A percentile compares a stretch with the other conserved stretches of the same genome.
These are phyloP conservation scores for Sycophila sp. DNA, from an alignment of 1,140 invertebrate species.

Conservation along the genomic window DNA sequence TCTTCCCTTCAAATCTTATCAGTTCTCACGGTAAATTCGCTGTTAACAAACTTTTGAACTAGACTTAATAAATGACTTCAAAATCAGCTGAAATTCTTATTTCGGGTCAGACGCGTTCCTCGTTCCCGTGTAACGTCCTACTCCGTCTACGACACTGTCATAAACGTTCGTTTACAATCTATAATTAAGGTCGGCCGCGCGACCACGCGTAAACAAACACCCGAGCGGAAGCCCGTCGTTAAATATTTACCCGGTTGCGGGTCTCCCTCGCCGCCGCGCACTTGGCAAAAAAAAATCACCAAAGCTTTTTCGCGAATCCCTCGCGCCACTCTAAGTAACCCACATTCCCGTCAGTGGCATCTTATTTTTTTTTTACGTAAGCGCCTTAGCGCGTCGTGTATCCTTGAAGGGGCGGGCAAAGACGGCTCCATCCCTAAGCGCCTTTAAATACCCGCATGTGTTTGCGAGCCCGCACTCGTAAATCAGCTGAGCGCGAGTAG, in stretches of 20 bases:
- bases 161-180: slow-evolving; percentile 18
- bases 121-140: background rate
- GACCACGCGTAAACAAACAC: slow-evolving; percentile 25
- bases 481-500: too few species aligned
- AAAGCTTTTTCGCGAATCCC: too few species aligned
- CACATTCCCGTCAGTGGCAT: too few species aligned
- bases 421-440: background rate
- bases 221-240: slow-evolving; percentile 24
- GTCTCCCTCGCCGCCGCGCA: too few species aligned
- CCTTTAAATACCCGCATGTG: slow-evolving; percentile 7
- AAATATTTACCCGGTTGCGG: slow-evolving; percentile 36
- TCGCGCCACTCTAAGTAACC: too few species aligned
- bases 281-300: background rate
- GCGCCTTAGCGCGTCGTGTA: background rate
- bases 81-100: too few species aligned
- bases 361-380: background rate
- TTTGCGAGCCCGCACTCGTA: background rate
- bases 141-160: slow-evolving; percentile 1
- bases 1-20: too few species aligned
- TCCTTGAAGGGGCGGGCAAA: background rate
- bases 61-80: too few species aligned
- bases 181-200: slow-evolving; percentile 29
- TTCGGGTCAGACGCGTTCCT: too few species aligned
- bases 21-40: too few species aligned
- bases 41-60: too few species aligned